Percentiles rank a stretch among this genome's conserved stretches.
Evolutionary conservation across 2,888 invertebrate genomes (phyloP).

Genomic region (Calliphora vomitoria): DNA sequence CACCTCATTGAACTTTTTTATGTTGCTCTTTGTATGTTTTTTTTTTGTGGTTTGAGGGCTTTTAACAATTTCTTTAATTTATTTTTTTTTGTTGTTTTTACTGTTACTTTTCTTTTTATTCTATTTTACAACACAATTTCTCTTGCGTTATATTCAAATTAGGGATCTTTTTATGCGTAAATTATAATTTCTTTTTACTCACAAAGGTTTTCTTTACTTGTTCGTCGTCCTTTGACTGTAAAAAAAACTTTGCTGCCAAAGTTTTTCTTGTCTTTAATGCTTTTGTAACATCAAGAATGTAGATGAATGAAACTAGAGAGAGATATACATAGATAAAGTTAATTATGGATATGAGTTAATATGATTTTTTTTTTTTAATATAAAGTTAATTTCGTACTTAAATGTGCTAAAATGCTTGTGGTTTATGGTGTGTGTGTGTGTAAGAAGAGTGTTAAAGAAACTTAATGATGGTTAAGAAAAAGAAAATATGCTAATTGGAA

Average conservation of each 20-base stretch:
- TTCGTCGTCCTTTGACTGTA: conserved; percentile 20
- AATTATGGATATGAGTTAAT: conserved; percentile 70
- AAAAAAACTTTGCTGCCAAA: conserved; percentile 54
- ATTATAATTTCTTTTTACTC: conserved; percentile 68
- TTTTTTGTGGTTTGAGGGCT: conserved; percentile 64
- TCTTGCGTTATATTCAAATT: conserved; percentile 64
- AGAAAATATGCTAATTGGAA: conserved; percentile 55
- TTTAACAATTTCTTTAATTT: conserved; percentile 55
- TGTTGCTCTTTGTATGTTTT: conserved; percentile 57
- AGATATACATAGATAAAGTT: conserved; percentile 60
- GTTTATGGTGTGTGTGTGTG: conserved; percentile 57
- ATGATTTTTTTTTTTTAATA: conserved; percentile 35
- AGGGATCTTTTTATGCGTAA: conserved; percentile 66
- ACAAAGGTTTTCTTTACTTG: conserved; percentile 38
- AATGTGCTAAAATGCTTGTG: conserved; percentile 63
- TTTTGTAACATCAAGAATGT: conserved; percentile 53
- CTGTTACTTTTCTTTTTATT: conserved; percentile 49
- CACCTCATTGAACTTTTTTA: conserved; percentile 82
- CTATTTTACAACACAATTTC: conserved; percentile 47
- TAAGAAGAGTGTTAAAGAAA: conserved; percentile 7
- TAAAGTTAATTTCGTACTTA: conserved; percentile 58
- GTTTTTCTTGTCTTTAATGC: conserved; percentile 24
- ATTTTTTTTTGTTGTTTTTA: conserved; percentile 18
- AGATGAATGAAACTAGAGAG: conserved; percentile 45
- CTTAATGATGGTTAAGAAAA: neutral